Conservation (phyloP, 2,888 invertebrate species). For the Diadegma fenestrale region DNA sequence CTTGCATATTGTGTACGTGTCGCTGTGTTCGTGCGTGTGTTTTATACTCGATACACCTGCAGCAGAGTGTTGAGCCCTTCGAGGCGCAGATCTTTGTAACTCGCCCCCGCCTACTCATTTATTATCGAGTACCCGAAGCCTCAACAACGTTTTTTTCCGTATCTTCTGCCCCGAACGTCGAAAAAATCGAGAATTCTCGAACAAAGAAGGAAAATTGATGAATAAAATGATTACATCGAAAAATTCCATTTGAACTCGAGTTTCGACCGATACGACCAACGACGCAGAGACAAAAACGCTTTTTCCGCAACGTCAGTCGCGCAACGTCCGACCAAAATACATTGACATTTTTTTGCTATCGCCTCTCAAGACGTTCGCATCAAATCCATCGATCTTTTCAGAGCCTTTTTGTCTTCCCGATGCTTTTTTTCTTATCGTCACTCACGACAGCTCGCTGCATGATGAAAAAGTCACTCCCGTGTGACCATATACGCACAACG, state of each 20-base stretch:
- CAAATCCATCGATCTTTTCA: slow-evolving; percentile 24
- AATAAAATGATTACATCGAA: neutral
- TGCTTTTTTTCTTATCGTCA: slow-evolving; percentile 7
- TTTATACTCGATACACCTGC: neutral
- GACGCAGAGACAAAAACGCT: neutral
- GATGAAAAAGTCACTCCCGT: slow-evolving; percentile 1
- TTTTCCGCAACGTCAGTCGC: neutral
- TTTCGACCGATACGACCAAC: slow-evolving; percentile 30
- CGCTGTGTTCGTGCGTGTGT: neutral
- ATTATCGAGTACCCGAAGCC: neutral
- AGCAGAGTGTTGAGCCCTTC: slow-evolving; percentile 13
- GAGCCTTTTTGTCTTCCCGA: neutral
- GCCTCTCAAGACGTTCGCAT: neutral
- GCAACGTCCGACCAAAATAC: neutral
- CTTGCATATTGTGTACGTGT: neutral
- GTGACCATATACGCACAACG: slow-evolving; percentile 3
- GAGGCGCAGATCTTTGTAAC: slow-evolving; percentile 29
- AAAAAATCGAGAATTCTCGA: neutral
- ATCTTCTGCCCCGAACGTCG: neutral
- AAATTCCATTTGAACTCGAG: slow-evolving; percentile 49
- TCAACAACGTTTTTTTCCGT: neutral
- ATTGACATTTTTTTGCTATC: neutral
- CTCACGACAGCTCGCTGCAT: neutral
- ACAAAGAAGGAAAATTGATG: slow-evolving; percentile 2
- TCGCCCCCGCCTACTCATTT: slow-evolving; percentile 34